Evolutionary conservation across 2,888 invertebrate genomes (phyloP).

Genomic region (Pristionchus entomophagus): DNA sequence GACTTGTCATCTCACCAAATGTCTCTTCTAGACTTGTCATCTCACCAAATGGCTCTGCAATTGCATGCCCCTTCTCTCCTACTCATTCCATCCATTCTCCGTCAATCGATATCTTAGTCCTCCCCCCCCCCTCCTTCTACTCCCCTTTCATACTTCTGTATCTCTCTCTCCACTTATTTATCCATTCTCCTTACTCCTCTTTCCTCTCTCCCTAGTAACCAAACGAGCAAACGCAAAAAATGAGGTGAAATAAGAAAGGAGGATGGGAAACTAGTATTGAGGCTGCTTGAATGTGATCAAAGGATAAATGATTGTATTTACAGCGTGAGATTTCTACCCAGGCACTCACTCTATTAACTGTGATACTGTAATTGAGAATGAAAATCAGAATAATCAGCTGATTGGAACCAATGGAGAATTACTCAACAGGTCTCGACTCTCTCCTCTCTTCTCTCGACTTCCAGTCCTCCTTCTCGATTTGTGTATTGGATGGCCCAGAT

Average conservation of each 20-base stretch:
- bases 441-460: neutral
- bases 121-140: neutral
- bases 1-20: neutral
- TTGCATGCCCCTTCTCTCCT: too few species aligned
- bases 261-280: neutral
- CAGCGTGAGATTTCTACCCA: too few species aligned
- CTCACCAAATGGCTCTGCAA: neutral
- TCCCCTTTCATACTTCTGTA: conserved; percentile 33
- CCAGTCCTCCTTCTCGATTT: neutral
- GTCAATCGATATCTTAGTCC: conserved; percentile 33
- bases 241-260: neutral
- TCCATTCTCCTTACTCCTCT: conserved; percentile 38
- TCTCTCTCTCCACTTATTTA: conserved; percentile 37
- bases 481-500: conserved; percentile 5
- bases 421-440: neutral
- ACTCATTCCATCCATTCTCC: neutral
- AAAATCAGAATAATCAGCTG: too few species aligned
- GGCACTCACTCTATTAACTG: too few species aligned
- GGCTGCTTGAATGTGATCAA: too few species aligned
- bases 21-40: too few species aligned
- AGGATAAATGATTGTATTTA: too few species aligned
- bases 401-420: too few species aligned
- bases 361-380: too few species aligned
- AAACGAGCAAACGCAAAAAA: neutral
- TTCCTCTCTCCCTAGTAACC: conserved; percentile 17